A percentile compares a stretch with the other conserved stretches of the same genome.
These are phyloP conservation scores for Hofmannophila pseudospretella DNA, from an alignment of 2,888 invertebrate species.

Conservation along the genomic window DNA sequence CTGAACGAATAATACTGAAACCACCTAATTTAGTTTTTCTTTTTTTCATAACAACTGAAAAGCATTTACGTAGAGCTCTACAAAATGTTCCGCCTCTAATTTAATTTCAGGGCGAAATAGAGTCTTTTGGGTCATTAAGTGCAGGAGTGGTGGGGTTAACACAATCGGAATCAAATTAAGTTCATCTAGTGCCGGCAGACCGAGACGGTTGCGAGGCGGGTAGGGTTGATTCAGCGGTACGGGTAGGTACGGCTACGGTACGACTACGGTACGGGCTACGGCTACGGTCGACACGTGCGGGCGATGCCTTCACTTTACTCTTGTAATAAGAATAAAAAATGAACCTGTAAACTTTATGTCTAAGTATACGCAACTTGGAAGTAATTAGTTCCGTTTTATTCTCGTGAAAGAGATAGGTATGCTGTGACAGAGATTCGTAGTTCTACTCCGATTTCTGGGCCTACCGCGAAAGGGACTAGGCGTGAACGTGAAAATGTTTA, in stretches of 20 bases:
- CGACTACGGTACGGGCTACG: slow-evolving; percentile 66
- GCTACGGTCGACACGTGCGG: slow-evolving; percentile 49
- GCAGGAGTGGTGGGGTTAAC: slow-evolving; percentile 62
- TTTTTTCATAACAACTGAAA: too few species aligned
- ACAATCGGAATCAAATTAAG: slow-evolving; percentile 75
- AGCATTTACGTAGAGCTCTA: too few species aligned
- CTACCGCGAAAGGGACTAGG: too few species aligned
- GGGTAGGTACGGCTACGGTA: slow-evolving; percentile 54
- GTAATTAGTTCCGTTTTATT: too few species aligned
- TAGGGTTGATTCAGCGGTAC: slow-evolving; percentile 66
- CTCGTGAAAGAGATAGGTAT: too few species aligned
- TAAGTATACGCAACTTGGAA: too few species aligned
- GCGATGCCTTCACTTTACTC: slow-evolving; percentile 22
- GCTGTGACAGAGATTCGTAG: too few species aligned
- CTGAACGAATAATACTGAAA: too few species aligned
- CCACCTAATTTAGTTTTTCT: too few species aligned
- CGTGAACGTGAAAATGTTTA: too few species aligned
- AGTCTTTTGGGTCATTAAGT: slow-evolving; percentile 61
- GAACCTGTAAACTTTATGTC: slow-evolving; percentile 41
- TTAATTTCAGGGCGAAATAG: slow-evolving; percentile 10
- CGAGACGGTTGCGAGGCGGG: slow-evolving; percentile 50
- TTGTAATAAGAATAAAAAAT: slow-evolving; percentile 58
- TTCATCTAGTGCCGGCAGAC: slow-evolving; percentile 30
- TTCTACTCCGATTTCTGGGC: too few species aligned
- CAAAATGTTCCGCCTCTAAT: slow-evolving; percentile 9